Percentiles rank a stretch among this genome's conserved stretches.
phyloP scores from a whole-genome alignment of 2,888 invertebrate species.

The Lepas anatifera region DNA sequence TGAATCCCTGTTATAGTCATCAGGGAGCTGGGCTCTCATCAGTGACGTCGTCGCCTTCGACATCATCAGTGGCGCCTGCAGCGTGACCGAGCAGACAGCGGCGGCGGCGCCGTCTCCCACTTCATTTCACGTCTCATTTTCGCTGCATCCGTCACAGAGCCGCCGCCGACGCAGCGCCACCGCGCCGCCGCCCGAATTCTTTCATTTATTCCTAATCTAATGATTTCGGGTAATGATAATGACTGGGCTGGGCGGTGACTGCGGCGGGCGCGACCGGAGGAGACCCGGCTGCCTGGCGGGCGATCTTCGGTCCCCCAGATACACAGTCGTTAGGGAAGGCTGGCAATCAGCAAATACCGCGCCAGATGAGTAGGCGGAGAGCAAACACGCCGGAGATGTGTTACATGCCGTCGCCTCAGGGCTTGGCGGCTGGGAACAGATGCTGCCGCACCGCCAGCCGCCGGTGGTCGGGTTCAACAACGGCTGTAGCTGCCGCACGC shows the following conservation, averaged over 20 bases:
- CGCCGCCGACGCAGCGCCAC: no score
- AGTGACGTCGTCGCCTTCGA: background rate
- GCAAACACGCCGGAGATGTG: no score
- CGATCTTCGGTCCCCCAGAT: no score
- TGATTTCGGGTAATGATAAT: constrained; percentile 10
- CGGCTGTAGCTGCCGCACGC: no score
- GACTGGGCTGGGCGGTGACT: background rate
- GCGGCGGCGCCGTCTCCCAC: background rate
- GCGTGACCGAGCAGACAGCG: no score
- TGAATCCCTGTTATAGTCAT: no score
- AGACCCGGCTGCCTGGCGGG: no score
- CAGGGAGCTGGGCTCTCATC: no score
- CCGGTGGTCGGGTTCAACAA: background rate
- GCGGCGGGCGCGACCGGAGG: background rate
- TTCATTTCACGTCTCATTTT: constrained; percentile 12
- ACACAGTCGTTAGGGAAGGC: background rate
- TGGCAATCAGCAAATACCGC: background rate
- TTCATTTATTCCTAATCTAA: constrained; percentile 10
- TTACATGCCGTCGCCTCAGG: no score
- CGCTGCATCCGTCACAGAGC: background rate
- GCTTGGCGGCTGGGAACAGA: no score
- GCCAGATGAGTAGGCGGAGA: background rate
- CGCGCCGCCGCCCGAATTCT: constrained; percentile 5
- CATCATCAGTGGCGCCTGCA: background rate
- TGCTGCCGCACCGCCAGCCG: no score